Evolutionary conservation across 2,888 invertebrate genomes (phyloP).

Genomic region (Ferrisia virgata): DNA sequence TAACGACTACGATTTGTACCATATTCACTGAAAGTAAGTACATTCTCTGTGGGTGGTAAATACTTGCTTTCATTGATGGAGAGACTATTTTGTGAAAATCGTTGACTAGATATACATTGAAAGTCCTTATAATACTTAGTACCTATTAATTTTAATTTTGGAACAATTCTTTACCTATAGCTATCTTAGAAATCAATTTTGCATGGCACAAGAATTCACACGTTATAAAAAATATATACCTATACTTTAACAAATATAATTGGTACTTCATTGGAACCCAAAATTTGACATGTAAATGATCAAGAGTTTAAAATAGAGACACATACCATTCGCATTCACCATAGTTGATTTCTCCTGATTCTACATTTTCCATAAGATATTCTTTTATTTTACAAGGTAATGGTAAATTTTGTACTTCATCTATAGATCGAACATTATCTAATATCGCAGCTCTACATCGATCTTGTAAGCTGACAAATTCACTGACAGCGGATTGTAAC

Average conservation of each 20-base stretch:
- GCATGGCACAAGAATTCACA: constrained; percentile 14
- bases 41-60: not conserved
- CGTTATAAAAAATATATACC: not conserved
- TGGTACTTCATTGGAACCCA: too few species aligned
- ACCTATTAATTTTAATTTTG: not conserved
- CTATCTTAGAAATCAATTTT: not conserved
- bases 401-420: constrained; percentile 2
- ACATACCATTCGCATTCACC: constrained; percentile 37
- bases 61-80: not conserved
- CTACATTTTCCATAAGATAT: not conserved
- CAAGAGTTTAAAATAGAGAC: not conserved
- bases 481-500: constrained; percentile 60
- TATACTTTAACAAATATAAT: not conserved
- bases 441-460: constrained; percentile 64
- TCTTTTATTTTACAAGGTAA: constrained; percentile 31
- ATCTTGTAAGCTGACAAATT: constrained; percentile 67
- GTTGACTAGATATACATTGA: not conserved
- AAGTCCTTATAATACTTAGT: not conserved
- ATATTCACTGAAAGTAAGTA: too few species aligned
- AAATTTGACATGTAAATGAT: not conserved
- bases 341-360: not conserved
- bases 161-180: not conserved
- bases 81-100: not conserved
- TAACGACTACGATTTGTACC: not conserved
- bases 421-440: constrained; percentile 53